Evolutionary conservation across 2,797 vertebrate species (phyloP).

Genomic region (Spinus pinus): DNA sequence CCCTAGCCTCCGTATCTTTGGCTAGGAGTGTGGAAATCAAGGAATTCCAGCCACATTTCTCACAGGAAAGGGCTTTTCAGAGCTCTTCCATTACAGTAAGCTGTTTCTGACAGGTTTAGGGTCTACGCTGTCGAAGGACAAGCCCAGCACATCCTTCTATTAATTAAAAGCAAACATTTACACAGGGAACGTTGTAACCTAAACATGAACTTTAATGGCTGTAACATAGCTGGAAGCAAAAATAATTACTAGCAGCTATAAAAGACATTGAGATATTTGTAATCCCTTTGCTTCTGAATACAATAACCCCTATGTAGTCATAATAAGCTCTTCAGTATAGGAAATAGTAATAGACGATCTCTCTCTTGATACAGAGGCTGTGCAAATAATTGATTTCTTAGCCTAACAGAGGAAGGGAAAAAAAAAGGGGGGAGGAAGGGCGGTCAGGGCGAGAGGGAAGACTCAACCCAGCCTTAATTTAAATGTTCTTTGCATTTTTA

Average conservation of each 20-base stretch:
- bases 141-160: background rate
- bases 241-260: conserved; percentile 43
- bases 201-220: conserved; percentile 42
- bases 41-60: background rate
- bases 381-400: conserved; percentile 57
- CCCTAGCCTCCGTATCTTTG: background rate
- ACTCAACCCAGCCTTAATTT: background rate
- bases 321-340: conserved; percentile 44
- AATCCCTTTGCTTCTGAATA: conserved; percentile 47
- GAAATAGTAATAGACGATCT: conserved; percentile 36
- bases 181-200: conserved; percentile 23
- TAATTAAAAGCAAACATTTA: conserved; percentile 55
- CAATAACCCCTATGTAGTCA: conserved; percentile 35
- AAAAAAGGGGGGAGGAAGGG: background rate
- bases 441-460: no score
- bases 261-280: conserved; percentile 39
- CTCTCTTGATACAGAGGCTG: conserved; percentile 10
- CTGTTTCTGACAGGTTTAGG: background rate
- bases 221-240: conserved; percentile 48
- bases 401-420: background rate
- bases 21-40: background rate
- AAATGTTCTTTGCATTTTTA: background rate
- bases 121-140: background rate
- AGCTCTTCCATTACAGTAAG: background rate
- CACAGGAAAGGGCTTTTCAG: conserved; percentile 1